These are phyloP conservation scores for Heliconius hermathena DNA, from an alignment of 1,140 invertebrate species.

Conservation along the genomic window DNA sequence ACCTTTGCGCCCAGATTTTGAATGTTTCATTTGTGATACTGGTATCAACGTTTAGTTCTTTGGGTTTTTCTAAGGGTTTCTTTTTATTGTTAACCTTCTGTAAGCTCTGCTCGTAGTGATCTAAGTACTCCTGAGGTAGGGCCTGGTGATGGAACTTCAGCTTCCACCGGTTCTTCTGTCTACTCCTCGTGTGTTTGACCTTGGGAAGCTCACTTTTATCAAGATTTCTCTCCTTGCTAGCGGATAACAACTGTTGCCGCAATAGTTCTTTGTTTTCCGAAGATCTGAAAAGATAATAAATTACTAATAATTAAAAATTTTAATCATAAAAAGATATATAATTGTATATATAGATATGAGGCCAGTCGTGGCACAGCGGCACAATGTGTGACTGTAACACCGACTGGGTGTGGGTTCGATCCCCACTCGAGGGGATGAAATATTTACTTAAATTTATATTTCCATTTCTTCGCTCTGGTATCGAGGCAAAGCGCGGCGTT, in stretches of 20 bases:
- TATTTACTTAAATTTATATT: too few relatives aligned
- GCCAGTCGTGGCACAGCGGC: too few relatives aligned
- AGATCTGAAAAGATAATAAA: slow-evolving; percentile 51
- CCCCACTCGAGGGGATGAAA: too few relatives aligned
- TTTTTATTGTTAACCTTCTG: slow-evolving; percentile 74
- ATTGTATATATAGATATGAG: too few relatives aligned
- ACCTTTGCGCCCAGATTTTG: slow-evolving; percentile 87
- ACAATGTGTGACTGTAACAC: too few relatives aligned
- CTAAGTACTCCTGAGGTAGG: slow-evolving; percentile 89
- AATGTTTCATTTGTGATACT: slow-evolving; percentile 84
- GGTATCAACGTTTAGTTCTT: slow-evolving; percentile 59
- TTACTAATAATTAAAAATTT: not conserved
- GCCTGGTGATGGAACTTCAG: slow-evolving; percentile 92
- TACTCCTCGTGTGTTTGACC: slow-evolving; percentile 72
- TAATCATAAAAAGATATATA: too few relatives aligned
- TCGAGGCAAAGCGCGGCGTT: too few relatives aligned
- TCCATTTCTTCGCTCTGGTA: too few relatives aligned
- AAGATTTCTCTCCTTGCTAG: slow-evolving; percentile 60
- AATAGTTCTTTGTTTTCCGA: slow-evolving; percentile 74
- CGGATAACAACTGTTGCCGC: slow-evolving; percentile 68
- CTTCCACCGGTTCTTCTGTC: slow-evolving; percentile 87
- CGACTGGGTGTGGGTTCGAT: too few relatives aligned
- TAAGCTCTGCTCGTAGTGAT: slow-evolving; percentile 89
- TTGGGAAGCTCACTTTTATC: slow-evolving; percentile 58
- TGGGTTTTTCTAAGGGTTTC: slow-evolving; percentile 66